phyloP scores from a whole-genome alignment of 1,140 invertebrate genomes.

The Drosophila subobscura region DNA sequence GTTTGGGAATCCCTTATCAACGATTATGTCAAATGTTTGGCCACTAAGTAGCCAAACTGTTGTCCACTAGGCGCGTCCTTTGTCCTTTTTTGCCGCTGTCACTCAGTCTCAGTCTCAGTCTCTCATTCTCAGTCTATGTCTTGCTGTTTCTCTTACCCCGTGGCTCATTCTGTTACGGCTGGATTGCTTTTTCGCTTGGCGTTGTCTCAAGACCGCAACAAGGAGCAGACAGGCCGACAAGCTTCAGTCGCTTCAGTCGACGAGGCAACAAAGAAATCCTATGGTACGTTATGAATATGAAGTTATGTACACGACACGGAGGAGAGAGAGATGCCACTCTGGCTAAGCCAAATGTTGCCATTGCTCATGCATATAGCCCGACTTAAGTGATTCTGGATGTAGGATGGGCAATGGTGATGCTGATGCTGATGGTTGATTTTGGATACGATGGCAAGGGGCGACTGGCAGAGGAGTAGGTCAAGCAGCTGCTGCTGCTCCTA shows the following conservation, averaged over 20 bases:
- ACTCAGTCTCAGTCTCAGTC: not conserved
- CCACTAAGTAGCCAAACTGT: constrained; percentile 65
- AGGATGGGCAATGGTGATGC: not conserved
- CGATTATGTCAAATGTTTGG: constrained; percentile 74
- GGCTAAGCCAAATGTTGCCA: constrained; percentile 66
- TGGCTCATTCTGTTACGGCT: constrained; percentile 13
- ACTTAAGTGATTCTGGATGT: constrained; percentile 68
- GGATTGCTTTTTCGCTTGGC: constrained; percentile 9
- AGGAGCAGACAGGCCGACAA: constrained; percentile 21
- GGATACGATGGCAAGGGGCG: not conserved
- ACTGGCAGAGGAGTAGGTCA: constrained; percentile 54
- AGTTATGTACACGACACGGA: constrained; percentile 20
- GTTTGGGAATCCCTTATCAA: constrained; percentile 68
- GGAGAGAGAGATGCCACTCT: not conserved
- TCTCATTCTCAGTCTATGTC: not conserved
- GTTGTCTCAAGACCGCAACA: constrained; percentile 40
- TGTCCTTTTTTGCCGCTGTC: constrained; percentile 22
- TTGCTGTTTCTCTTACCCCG: not conserved
- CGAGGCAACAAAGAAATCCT: constrained; percentile 12
- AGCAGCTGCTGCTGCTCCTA: constrained; percentile 48
- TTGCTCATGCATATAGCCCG: constrained; percentile 64
- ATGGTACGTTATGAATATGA: constrained; percentile 67
- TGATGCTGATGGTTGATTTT: too few species aligned
- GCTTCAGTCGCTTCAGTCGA: not conserved
- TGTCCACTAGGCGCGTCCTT: constrained; percentile 35